Conservation (phyloP, 2,797 vertebrate genomes). For the Diplodus sargus region DNA sequence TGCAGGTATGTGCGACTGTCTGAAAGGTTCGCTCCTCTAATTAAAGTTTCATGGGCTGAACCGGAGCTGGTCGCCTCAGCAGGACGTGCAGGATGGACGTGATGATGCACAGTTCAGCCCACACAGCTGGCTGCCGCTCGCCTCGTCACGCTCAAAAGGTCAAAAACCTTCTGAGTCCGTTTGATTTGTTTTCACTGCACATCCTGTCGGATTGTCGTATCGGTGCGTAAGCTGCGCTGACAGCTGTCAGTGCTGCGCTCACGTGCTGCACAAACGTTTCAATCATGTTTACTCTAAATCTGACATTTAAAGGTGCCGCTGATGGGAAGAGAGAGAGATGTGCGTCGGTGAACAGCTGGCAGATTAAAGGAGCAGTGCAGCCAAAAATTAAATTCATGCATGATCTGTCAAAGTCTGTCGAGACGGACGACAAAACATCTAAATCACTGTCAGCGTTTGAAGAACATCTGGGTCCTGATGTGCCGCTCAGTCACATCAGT, state of each 20-base stretch:
- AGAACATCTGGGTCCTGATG: no score
- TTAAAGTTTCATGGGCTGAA: constrained; percentile 57
- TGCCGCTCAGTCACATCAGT: no score
- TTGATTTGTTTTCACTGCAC: constrained; percentile 33
- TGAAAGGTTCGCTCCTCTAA: constrained; percentile 49
- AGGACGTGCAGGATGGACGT: constrained; percentile 45
- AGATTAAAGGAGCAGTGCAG: no score
- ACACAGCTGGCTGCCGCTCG: constrained; percentile 39
- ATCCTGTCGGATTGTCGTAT: constrained; percentile 33
- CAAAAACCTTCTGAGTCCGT: constrained; percentile 16
- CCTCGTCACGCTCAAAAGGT: constrained; percentile 45
- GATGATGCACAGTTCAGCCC: constrained; percentile 49
- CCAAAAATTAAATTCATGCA: no score
- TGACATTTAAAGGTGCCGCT: neutral
- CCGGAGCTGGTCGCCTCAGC: constrained; percentile 51
- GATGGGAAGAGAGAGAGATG: neutral
- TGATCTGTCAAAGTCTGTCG: no score
- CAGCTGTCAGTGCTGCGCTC: constrained; percentile 26
- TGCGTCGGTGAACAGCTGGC: no score
- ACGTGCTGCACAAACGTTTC: constrained; percentile 9
- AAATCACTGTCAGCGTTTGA: no score
- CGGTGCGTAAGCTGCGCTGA: constrained; percentile 12
- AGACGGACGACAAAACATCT: no score
- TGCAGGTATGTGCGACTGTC: constrained; percentile 16
- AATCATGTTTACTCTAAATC: constrained; percentile 9